Conservation (phyloP, 2,113 vertebrate genomes). For the Leuciscus idus region DNA sequence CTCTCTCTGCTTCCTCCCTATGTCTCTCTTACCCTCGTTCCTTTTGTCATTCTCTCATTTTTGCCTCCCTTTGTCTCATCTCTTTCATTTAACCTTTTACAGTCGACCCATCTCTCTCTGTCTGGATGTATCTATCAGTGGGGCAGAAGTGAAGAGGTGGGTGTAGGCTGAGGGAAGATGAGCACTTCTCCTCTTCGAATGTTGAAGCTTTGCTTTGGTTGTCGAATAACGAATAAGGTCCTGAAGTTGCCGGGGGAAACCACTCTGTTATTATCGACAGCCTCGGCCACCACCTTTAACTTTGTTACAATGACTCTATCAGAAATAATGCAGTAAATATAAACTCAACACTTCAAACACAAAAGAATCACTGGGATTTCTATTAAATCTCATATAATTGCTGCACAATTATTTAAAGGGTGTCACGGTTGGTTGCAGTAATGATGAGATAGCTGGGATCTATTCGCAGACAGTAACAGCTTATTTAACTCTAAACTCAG, state of each 20-base stretch:
- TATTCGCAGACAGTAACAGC: too few relatives aligned
- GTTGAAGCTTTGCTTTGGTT: conserved; percentile 10
- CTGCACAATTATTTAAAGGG: neutral
- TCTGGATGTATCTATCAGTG: conserved; percentile 29
- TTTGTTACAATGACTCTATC: neutral
- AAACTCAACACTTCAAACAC: neutral
- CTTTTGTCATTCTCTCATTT: conserved; percentile 22
- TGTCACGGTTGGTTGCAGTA: neutral
- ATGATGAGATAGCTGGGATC: too few relatives aligned
- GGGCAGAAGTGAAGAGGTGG: conserved; percentile 21
- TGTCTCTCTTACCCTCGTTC: conserved; percentile 12
- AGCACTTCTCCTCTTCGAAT: conserved; percentile 8
- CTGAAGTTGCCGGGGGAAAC: conserved; percentile 8
- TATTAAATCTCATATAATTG: neutral
- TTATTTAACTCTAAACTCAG: too few relatives aligned
- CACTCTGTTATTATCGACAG: conserved; percentile 6
- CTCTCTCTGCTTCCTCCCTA: conserved; percentile 38
- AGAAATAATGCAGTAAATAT: neutral
- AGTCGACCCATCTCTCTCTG: neutral
- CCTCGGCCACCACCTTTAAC: conserved; percentile 20
- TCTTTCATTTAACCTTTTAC: conserved; percentile 35
- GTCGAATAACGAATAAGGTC: conserved; percentile 21
- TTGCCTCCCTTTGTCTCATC: conserved; percentile 27
- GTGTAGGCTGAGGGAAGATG: conserved; percentile 32
- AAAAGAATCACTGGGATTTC: neutral